phyloP scores from a whole-genome alignment of 2,113 vertebrate species.

The Propithecus coquereli region DNA sequence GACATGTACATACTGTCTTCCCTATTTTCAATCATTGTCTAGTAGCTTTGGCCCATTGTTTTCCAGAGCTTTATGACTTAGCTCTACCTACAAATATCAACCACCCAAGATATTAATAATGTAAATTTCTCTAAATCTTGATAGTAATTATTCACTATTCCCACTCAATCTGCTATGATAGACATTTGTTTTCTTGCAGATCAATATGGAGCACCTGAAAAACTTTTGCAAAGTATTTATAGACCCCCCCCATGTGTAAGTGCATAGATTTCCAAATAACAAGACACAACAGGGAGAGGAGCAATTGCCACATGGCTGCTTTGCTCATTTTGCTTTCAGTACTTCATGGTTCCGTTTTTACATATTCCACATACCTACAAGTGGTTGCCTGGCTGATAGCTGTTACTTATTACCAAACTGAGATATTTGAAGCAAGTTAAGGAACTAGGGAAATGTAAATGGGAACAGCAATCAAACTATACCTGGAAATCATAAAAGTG shows the following conservation, averaged over 20 bases:
- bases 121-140: not conserved
- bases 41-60: not conserved
- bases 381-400: not conserved
- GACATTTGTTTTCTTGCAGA: not conserved
- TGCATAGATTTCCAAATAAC: not conserved
- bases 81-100: not conserved
- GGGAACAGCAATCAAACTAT: not conserved
- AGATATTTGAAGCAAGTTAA: not conserved
- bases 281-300: not conserved
- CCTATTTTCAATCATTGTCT: not conserved
- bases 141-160: not conserved
- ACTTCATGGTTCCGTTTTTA: not conserved
- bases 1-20: not conserved
- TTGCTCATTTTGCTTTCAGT: not conserved
- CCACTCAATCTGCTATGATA: not conserved
- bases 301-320: rapidly evolving
- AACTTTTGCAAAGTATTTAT: not conserved
- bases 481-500: not conserved
- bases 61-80: not conserved
- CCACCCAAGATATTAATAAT: not conserved
- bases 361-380: not conserved
- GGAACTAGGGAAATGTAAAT: not conserved
- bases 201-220: not conserved
- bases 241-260: not conserved
- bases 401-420: not conserved